Conservation (phyloP, 2,888 invertebrate species). For the Leptinotarsa juncta region DNA sequence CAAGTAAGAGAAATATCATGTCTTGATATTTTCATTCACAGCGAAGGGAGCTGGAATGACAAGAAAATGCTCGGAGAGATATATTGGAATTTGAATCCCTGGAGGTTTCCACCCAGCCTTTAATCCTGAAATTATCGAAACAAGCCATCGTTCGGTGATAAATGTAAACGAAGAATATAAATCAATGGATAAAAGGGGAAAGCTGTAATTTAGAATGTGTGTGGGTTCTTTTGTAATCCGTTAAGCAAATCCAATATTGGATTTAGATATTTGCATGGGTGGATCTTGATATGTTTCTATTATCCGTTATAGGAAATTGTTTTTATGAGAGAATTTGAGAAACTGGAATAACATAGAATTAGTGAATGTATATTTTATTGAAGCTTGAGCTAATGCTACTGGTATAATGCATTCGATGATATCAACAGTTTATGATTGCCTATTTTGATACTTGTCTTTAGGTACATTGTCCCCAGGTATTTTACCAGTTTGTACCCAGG, state of each 20-base stretch:
- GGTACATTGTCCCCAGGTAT: no score
- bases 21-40: constrained; percentile 9
- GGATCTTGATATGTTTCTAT: no score
- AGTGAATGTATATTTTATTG: no score
- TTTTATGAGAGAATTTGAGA: no score
- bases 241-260: not conserved
- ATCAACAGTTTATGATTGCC: no score
- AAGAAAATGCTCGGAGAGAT: constrained; percentile 9
- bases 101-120: constrained; percentile 17
- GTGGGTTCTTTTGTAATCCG: not conserved
- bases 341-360: no score
- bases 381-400: no score
- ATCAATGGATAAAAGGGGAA: constrained; percentile 15
- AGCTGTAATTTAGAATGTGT: not conserved
- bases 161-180: constrained; percentile 15
- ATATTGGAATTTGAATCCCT: constrained; percentile 15
- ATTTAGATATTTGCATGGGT: not conserved
- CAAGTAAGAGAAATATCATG: not conserved
- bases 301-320: no score
- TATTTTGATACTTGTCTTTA: no score
- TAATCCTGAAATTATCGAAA: constrained; percentile 21
- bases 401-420: no score
- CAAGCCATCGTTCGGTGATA: constrained; percentile 15
- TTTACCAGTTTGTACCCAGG: no score
- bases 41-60: not conserved